Percentiles rank a stretch among this genome's conserved stretches.
phyloP scores from a whole-genome alignment of 2,797 vertebrate genomes.

The Crocidura indochinensis region DNA sequence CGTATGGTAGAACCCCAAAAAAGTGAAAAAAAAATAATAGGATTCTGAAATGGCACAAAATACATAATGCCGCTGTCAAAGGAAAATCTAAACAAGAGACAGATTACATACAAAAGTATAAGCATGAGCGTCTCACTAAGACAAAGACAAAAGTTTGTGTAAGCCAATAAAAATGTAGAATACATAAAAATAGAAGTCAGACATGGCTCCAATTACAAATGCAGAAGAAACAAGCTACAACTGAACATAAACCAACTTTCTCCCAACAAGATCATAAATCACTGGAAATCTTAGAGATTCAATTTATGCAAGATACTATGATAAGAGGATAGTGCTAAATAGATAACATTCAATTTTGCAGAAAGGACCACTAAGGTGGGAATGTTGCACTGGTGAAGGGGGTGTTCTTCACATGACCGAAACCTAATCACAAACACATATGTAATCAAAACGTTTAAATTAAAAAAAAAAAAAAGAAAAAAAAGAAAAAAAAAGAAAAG shows the following conservation, averaged over 20 bases:
- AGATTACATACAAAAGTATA: background rate
- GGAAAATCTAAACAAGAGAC: background rate
- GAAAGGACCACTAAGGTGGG: background rate
- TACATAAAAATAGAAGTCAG: background rate
- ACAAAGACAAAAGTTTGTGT: background rate
- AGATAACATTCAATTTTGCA: background rate
- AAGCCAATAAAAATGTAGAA: background rate
- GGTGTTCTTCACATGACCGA: too few species aligned
- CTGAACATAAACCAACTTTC: background rate
- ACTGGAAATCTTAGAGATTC: background rate
- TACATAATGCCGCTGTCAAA: slow-evolving; percentile 28
- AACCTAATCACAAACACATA: too few species aligned
- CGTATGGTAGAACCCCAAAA: background rate
- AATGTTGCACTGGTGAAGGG: too few species aligned
- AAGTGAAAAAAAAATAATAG: background rate
- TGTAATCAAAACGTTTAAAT: too few species aligned
- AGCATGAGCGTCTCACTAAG: background rate
- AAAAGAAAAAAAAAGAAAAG: too few species aligned
- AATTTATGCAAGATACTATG: background rate
- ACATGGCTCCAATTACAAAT: background rate
- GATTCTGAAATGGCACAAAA: background rate
- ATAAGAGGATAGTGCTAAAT: background rate
- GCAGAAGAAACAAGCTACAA: background rate
- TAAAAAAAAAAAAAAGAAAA: too few species aligned
- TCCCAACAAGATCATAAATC: background rate